These are phyloP conservation scores for Parazoanthus swiftii DNA, from an alignment of 92 coral and sea anemone species.

Conservation along the genomic window DNA sequence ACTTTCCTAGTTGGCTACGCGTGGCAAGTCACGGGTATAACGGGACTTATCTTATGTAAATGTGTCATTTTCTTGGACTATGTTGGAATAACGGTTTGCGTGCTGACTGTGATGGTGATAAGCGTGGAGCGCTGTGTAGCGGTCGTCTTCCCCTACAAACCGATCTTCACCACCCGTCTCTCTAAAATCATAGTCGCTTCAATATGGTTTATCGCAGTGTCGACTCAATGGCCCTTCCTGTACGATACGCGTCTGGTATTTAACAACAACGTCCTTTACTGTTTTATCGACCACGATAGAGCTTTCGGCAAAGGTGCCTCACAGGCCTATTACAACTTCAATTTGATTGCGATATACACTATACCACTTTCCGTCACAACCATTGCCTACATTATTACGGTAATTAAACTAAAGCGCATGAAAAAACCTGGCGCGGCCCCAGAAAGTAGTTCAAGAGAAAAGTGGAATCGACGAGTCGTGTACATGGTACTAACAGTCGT, in stretches of 20 bases:
- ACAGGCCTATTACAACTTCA: conserved; percentile 47
- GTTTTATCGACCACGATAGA: conserved; percentile 46
- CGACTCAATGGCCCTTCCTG: conserved; percentile 53
- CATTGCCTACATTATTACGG: conserved; percentile 51
- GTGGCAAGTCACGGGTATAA: conserved; percentile 54
- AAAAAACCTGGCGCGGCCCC: conserved; percentile 32
- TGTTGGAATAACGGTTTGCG: conserved; percentile 42
- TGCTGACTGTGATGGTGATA: conserved; percentile 66
- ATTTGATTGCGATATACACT: conserved; percentile 49
- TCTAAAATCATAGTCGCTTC: conserved; percentile 33
- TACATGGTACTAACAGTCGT: conserved; percentile 66
- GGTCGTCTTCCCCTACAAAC: conserved; percentile 53
- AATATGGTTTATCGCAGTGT: conserved; percentile 52
- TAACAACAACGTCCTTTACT: conserved; percentile 3
- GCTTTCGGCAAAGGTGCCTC: conserved; percentile 52
- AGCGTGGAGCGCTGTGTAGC: conserved; percentile 70
- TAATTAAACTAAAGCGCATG: conserved; percentile 39
- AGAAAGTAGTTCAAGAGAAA: conserved; percentile 23
- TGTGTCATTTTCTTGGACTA: conserved; percentile 53
- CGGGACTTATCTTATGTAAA: conserved; percentile 49
- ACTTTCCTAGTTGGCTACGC: conserved; percentile 49
- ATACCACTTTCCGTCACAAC: conserved; percentile 51
- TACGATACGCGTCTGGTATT: conserved; percentile 34
- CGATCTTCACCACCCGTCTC: conserved; percentile 34
- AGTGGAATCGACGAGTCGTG: conserved; percentile 50